These are phyloP conservation scores for Apis dorsata DNA, from an alignment of 1,140 invertebrate species.

Conservation along the genomic window DNA sequence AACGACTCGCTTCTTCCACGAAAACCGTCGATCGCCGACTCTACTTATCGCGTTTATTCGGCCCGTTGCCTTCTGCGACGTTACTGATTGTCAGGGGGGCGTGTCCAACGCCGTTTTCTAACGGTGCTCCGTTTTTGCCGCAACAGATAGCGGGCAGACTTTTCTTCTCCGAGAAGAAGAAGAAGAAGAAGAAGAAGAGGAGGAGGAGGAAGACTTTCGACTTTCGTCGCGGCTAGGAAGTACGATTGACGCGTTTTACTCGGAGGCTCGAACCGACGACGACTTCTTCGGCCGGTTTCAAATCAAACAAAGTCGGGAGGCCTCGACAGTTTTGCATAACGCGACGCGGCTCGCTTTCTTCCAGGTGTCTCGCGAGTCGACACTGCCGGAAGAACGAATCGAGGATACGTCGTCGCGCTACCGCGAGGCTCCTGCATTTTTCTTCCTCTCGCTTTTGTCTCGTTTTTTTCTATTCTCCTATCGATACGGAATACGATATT, in stretches of 20 bases:
- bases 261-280: neutral
- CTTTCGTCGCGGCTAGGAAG: conserved; percentile 20
- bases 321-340: conserved; percentile 29
- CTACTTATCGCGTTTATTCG: conserved; percentile 49
- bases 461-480: no score
- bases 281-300: conserved; percentile 3
- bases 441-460: neutral
- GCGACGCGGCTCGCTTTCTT: conserved; percentile 2
- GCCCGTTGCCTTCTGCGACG: conserved; percentile 42
- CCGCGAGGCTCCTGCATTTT: neutral
- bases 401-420: neutral
- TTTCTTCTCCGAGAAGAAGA: neutral
- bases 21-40: conserved; percentile 54
- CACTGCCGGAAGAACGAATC: neutral
- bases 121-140: conserved; percentile 30
- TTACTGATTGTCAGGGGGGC: conserved; percentile 26
- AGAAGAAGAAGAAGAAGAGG: neutral
- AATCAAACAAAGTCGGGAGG: conserved; percentile 16
- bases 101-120: conserved; percentile 16
- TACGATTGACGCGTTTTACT: conserved; percentile 36
- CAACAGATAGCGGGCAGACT: neutral
- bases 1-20: conserved; percentile 48
- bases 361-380: neutral
- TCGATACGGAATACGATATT: no score
- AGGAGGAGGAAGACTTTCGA: neutral